Evolutionary conservation across 2,888 invertebrate species (phyloP).

Genomic region (Drosophila lutescens): DNA sequence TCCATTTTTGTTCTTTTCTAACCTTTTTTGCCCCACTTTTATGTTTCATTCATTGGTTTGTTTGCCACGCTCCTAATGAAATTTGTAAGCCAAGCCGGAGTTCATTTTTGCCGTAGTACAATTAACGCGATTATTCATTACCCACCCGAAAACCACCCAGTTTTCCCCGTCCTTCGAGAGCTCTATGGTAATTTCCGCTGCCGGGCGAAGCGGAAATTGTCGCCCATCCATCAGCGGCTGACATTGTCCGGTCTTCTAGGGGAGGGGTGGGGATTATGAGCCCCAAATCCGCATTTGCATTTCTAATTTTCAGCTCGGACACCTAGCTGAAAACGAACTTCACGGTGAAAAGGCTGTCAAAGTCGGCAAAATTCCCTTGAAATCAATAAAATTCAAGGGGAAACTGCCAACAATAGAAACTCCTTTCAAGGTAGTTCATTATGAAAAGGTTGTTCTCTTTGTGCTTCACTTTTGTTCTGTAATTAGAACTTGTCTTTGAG

Average conservation of each 20-base stretch:
- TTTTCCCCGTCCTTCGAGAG: neutral
- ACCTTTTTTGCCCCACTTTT: neutral
- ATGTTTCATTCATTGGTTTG: slow-evolving; percentile 11
- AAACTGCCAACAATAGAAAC: neutral
- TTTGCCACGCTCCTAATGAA: slow-evolving; percentile 38
- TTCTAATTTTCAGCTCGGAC: slow-evolving; percentile 29
- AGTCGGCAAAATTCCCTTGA: neutral
- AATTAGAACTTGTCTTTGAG: neutral
- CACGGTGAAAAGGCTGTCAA: neutral
- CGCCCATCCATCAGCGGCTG: slow-evolving; percentile 43
- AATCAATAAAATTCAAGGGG: slow-evolving; percentile 9
- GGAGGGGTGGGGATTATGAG: slow-evolving; percentile 2
- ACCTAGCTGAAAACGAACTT: neutral
- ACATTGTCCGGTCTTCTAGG: slow-evolving; percentile 3
- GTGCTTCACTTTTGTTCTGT: neutral
- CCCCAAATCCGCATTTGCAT: slow-evolving; percentile 41
- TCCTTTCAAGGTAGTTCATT: neutral
- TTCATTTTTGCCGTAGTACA: slow-evolving; percentile 28
- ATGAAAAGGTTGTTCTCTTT: neutral
- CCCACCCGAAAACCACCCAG: slow-evolving; percentile 4
- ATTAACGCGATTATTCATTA: slow-evolving; percentile 57
- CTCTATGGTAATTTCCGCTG: slow-evolving; percentile 49
- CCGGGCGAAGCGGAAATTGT: slow-evolving; percentile 35
- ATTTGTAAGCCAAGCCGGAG: slow-evolving; percentile 43
- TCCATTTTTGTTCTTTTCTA: neutral